Percentiles rank a stretch among this genome's conserved stretches.
These are phyloP conservation scores for Baronia brevicornis DNA, from an alignment of 2,888 invertebrate species.

Conservation along the genomic window DNA sequence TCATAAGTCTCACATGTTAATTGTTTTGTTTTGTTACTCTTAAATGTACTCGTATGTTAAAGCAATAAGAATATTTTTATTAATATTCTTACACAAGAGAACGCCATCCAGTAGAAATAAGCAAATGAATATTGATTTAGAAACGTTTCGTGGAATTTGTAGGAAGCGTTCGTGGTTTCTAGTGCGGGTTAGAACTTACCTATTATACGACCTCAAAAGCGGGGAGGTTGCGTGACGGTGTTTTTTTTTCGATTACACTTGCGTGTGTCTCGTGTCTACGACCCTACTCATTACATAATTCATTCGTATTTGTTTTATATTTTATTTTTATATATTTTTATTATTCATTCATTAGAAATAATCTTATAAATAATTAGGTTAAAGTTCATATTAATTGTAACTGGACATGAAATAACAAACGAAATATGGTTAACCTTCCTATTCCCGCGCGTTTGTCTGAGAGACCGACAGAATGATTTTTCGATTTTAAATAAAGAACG, in stretches of 20 bases:
- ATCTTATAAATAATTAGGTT: too few species aligned
- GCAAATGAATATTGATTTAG: slow-evolving; percentile 51
- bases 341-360: slow-evolving; percentile 19
- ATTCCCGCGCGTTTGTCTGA: too few species aligned
- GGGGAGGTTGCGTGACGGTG: slow-evolving; percentile 56
- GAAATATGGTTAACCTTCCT: too few species aligned
- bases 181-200: slow-evolving; percentile 15
- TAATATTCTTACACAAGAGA: slow-evolving; percentile 13
- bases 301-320: slow-evolving; percentile 41
- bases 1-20: neutral
- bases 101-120: slow-evolving; percentile 41
- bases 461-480: too few species aligned
- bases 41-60: too few species aligned
- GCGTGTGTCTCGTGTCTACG: slow-evolving; percentile 47
- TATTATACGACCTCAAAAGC: slow-evolving; percentile 29
- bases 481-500: too few species aligned
- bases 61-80: too few species aligned
- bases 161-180: slow-evolving; percentile 21
- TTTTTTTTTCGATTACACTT: slow-evolving; percentile 61
- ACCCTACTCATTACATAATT: slow-evolving; percentile 48
- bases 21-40: neutral
- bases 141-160: slow-evolving; percentile 27
- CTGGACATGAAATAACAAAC: too few species aligned
- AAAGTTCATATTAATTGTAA: too few species aligned
- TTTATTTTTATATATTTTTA: slow-evolving; percentile 33